A percentile compares a stretch with the other conserved stretches of the same genome.
These are phyloP conservation scores for Maconellicoccus hirsutus DNA, from an alignment of 1,140 invertebrate genomes.

Conservation along the genomic window DNA sequence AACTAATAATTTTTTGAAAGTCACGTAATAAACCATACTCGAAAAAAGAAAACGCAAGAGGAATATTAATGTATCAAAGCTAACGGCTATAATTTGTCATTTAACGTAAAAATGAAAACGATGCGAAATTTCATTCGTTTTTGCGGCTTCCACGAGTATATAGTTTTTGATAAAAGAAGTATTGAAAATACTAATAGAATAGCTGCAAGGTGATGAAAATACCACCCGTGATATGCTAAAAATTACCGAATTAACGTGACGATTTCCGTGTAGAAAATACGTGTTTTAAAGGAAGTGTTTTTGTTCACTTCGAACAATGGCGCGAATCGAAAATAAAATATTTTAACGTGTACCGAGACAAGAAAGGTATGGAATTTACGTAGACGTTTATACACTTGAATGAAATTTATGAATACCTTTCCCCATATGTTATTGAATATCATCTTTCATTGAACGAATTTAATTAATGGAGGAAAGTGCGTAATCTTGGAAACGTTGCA, in stretches of 20 bases:
- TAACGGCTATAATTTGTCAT: background rate
- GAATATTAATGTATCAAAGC: background rate
- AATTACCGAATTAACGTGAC: background rate
- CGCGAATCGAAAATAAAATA: background rate
- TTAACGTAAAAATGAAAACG: background rate
- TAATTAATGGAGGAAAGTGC: background rate
- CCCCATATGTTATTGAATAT: background rate
- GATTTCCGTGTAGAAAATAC: background rate
- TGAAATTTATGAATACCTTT: background rate
- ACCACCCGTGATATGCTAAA: background rate
- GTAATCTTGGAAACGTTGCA: background rate
- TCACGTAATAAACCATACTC: background rate
- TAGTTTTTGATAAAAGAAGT: background rate
- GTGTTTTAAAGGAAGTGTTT: too few species aligned
- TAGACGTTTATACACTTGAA: background rate
- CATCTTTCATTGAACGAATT: background rate
- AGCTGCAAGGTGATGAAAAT: background rate
- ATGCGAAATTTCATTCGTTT: background rate
- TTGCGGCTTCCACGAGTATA: background rate
- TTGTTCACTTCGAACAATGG: too few species aligned
- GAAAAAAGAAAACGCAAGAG: conserved; percentile 8
- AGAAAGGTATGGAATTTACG: background rate
- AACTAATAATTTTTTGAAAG: background rate
- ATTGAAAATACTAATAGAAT: background rate
- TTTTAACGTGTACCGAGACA: background rate